Percentiles rank a stretch among this genome's conserved stretches.
phyloP scores from a whole-genome alignment of 2,113 vertebrate genomes.

The Casuarius casuarius region DNA sequence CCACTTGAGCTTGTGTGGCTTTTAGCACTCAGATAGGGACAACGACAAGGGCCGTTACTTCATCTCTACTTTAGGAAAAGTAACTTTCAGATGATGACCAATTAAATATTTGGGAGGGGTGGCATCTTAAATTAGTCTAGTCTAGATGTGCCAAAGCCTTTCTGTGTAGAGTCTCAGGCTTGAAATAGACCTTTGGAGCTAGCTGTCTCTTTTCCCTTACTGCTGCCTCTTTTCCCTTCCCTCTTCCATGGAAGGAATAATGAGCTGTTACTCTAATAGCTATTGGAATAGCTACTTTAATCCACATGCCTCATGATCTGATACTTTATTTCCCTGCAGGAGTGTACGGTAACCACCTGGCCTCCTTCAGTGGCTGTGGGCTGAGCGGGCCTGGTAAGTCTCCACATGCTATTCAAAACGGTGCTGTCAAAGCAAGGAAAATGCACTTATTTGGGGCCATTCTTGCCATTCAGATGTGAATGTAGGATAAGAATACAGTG shows the following conservation, averaged over 20 bases:
- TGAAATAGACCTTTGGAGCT: not conserved
- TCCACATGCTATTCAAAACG: not conserved
- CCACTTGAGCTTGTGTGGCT: not conserved
- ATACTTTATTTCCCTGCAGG: conserved; percentile 25
- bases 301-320: not conserved
- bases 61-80: not conserved
- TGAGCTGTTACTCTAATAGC: not conserved
- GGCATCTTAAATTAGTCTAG: not conserved
- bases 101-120: not conserved
- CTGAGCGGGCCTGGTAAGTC: conserved; percentile 57
- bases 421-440: not conserved
- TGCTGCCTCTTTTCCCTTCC: not conserved
- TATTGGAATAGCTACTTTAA: not conserved
- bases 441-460: not conserved
- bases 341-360: not conserved
- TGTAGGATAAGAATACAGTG: not conserved
- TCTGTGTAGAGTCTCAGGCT: not conserved
- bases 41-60: not conserved
- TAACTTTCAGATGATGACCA: not conserved
- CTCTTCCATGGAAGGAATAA: not conserved
- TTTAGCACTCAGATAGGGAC: not conserved
- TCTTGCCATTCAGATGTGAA: not conserved
- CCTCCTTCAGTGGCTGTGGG: conserved; percentile 19
- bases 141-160: not conserved
- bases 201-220: not conserved